Evolutionary conservation across 2,888 invertebrate species (phyloP).

Genomic region (Nomada ruficornis): DNA sequence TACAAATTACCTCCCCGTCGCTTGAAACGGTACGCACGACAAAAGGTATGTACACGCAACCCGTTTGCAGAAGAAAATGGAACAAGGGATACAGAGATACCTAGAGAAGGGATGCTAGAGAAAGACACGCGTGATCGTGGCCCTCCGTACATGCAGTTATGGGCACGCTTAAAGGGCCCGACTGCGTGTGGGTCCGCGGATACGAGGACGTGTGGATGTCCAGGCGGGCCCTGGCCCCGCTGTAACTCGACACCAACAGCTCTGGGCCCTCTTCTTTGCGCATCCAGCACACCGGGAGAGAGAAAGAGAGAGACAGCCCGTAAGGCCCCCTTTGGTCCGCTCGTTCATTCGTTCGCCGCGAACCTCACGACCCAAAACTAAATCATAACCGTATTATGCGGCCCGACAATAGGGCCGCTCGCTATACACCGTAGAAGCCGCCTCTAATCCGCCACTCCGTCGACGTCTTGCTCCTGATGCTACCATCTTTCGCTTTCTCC

Average conservation of each 20-base stretch:
- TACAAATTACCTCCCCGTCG: no score
- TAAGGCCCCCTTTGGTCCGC: conserved; percentile 61
- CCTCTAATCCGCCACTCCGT: conserved; percentile 80
- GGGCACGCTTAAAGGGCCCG: conserved; percentile 67
- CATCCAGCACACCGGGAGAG: conserved; percentile 48
- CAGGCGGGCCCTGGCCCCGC: conserved; percentile 70
- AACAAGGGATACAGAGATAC: conserved; percentile 24
- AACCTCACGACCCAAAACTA: conserved; percentile 79
- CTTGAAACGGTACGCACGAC: neutral
- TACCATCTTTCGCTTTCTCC: conserved; percentile 30
- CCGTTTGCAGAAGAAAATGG: conserved; percentile 8
- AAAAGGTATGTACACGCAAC: conserved; percentile 1
- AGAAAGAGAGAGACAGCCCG: conserved; percentile 40
- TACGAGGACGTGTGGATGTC: conserved; percentile 73
- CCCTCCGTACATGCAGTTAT: conserved; percentile 60
- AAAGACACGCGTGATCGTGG: conserved; percentile 51
- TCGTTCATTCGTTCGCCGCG: conserved; percentile 65
- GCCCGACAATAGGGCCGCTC: conserved; percentile 76
- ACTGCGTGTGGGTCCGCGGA: conserved; percentile 71
- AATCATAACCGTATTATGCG: conserved; percentile 83
- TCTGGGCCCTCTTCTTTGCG: conserved; percentile 71
- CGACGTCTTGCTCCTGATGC: conserved; percentile 49
- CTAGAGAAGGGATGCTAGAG: conserved; percentile 7
- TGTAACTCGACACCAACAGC: conserved; percentile 80
- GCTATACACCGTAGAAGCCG: conserved; percentile 78